Percentiles rank a stretch among this genome's conserved stretches.
These are phyloP conservation scores for Imbricaverruca yamaguchii DNA, from an alignment of 2,888 invertebrate genomes.

Conservation along the genomic window DNA sequence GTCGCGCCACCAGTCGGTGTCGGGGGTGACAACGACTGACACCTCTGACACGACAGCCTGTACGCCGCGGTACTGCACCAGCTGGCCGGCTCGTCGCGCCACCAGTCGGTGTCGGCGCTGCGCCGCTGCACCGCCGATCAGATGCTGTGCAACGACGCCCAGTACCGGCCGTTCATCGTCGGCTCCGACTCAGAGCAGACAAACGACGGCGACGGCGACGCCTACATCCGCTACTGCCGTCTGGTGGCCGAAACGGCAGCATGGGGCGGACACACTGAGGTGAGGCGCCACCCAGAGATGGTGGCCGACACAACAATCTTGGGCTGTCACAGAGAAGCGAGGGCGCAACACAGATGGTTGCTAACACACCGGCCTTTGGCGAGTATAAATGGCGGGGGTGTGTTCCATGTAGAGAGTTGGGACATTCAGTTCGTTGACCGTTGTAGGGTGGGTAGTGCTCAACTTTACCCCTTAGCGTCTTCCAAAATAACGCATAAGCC, in stretches of 20 bases:
- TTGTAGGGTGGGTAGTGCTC: too few relatives aligned
- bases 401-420: too few relatives aligned
- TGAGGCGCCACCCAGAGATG: not conserved
- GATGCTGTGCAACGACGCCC: constrained; percentile 25
- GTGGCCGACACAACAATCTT: too few relatives aligned
- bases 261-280: not conserved
- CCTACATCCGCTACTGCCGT: not conserved
- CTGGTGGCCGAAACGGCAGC: not conserved
- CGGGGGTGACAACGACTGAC: too few relatives aligned
- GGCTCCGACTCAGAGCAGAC: not conserved
- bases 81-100: not conserved
- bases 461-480: too few relatives aligned
- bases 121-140: constrained; percentile 23
- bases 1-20: too few relatives aligned
- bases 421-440: too few relatives aligned
- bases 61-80: constrained; percentile 23
- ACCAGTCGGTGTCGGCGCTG: constrained; percentile 21
- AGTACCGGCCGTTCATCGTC: constrained; percentile 18
- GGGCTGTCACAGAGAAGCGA: too few relatives aligned
- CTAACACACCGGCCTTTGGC: too few relatives aligned
- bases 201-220: not conserved
- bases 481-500: too few relatives aligned
- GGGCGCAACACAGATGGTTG: too few relatives aligned
- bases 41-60: constrained; percentile 18
- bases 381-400: too few relatives aligned